Evolutionary conservation across 2,888 invertebrate genomes (phyloP), one percentile per base, ranked within the genome.

Genomic region (Scrobipalpa costella): DNA sequence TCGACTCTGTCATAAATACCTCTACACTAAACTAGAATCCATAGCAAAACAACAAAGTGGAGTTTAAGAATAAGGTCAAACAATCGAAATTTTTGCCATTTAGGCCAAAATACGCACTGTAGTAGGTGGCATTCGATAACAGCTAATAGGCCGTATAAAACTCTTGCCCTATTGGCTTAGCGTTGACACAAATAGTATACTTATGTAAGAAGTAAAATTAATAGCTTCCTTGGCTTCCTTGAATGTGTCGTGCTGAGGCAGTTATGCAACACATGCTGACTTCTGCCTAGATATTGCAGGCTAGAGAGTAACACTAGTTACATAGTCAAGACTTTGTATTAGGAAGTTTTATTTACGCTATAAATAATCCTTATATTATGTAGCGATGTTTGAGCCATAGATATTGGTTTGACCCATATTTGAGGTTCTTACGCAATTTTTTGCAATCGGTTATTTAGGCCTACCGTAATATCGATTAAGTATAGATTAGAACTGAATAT

Each of bases 181-280:
- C 9, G 50, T 17, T 11, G 49, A 11, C 50, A 50, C 9, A 21
- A 50, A 50, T 49, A 49, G 15, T 7, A 7, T 21, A 50, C 15
- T 8, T 50, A 50, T 21, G 50, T 50, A 50, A 50, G 50, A 19
- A 50, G 21, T 2, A 19, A 21, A 21, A 50, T n/a, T 17, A 50
- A 19, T 50, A 17, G 19, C 17, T n/a, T n/a, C n/a, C n/a, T n/a
- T 17, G 7, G 9, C 17, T 50, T 44, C 44, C 44, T 44, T 44
- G n/a, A 44, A 44, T 7, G 15, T 15, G 44, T 44, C 15, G n/a
- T 44, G 44, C 15, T 13, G 13, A 15, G 9, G 11, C 19, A 21
- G 50, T 50, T 21, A 50, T 50, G 50, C 21, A 50, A 50, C 15
- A 49, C 49, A 15, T 19, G 7, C n/a, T n/a, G 44, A n/a, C 44